Base-by-base conservation (phyloP, 2,797 vertebrate genomes). In the Furcifer pardalis region DNA sequence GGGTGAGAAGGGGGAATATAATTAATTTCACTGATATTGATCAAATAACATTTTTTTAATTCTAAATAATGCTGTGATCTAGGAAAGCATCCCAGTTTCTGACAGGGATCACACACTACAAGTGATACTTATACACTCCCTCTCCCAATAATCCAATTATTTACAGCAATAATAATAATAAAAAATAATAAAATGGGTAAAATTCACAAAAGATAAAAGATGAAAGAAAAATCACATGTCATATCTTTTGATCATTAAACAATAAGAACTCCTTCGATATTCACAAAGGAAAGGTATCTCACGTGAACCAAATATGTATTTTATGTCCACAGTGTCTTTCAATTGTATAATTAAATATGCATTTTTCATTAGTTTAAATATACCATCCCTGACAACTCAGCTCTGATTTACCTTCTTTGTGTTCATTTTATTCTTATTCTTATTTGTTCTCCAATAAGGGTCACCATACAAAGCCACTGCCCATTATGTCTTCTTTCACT, bases 141-240 rank as follows among this genome's bases (percentile, higher is more conserved):
- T 71, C 60, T 80, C 40, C 81, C n/a, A 5, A 83, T 85, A 92
- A 71, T 21, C 65, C 13, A 82, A 27, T 85, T 82, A 37, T 74
- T 78, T 60, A 80, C 77, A 79, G 72, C 86, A 86, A 40, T 84
- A 83, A 49, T 56, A 72, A 65, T 71, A 42, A 71, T 71, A 74
- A 12, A 12, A 1, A n/a, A n/a, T n/a, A n/a, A 1, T 8, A 82
- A 84, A 81, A 79, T 23, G 77, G 13, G 4, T 73, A 87, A 84
- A 84, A 88, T 35, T 84, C 79, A 87, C 69, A 89, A 17, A 84
- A 82, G 46, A 87, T 37, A 84, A 83, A 37, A 6, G 83, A 82
- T 77, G 35, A 68, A 10, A 85, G 66, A 2, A 84, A 25, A 84
- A 32, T 4, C 81, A 1, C 49, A 12, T 2, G 81, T 78, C 2